Conservation (phyloP, 2,797 vertebrate species). For the Buceros bicornis region DNA sequence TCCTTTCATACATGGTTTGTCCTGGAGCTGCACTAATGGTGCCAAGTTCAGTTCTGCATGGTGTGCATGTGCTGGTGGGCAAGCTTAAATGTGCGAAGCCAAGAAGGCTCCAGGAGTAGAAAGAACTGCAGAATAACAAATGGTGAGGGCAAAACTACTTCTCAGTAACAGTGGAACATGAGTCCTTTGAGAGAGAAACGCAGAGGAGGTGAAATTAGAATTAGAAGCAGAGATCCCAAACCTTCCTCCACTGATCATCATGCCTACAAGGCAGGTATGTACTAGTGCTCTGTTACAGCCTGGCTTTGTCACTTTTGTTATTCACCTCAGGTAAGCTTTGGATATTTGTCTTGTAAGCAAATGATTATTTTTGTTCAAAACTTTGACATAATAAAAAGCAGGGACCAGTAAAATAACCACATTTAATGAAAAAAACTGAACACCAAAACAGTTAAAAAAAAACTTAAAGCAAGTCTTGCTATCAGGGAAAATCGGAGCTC, state of each 20-base stretch:
- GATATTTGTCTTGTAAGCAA: neutral
- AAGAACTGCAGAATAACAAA: conserved; percentile 6
- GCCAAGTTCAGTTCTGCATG: accelerated
- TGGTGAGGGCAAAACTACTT: neutral
- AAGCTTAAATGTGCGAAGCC: conserved; percentile 75
- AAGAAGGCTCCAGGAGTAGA: conserved; percentile 83
- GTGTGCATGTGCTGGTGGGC: too few relatives aligned
- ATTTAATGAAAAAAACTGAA: neutral
- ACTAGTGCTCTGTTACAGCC: accelerated
- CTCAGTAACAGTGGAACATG: neutral
- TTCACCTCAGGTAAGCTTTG: neutral
- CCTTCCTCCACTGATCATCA: neutral
- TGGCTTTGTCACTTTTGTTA: neutral
- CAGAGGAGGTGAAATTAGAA: neutral
- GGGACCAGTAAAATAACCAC: neutral
- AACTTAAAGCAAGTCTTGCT: neutral
- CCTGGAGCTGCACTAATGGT: accelerated
- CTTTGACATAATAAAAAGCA: neutral
- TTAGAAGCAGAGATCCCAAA: neutral
- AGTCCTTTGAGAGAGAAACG: neutral
- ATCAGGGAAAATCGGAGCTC: neutral
- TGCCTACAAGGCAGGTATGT: neutral
- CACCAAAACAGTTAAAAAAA: neutral
- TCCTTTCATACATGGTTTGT: accelerated
- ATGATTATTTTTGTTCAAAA: neutral